A percentile compares a stretch with the other conserved stretches of the same genome.
phyloP scores from a whole-genome alignment of 2,113 vertebrate genomes.

The Ardeotis arabs region DNA sequence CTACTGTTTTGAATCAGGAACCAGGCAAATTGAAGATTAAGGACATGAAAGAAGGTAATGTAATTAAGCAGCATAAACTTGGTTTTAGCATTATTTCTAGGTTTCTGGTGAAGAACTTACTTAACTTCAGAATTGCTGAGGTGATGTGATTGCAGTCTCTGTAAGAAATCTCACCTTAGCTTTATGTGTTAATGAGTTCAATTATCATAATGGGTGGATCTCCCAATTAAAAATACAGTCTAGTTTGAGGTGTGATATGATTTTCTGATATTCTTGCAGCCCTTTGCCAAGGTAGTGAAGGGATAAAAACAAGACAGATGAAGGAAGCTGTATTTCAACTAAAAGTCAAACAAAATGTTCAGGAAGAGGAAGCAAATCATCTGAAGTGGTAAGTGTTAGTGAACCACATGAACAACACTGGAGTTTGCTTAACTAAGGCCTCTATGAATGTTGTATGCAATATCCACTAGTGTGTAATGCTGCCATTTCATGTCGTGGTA shows the following conservation, averaged over 20 bases:
- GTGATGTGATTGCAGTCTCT: background rate
- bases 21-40: constrained; percentile 81
- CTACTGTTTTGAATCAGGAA: constrained; percentile 86
- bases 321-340: constrained; percentile 86
- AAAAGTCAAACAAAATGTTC: constrained; percentile 76
- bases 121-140: background rate
- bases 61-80: background rate
- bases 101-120: background rate
- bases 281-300: constrained; percentile 58
- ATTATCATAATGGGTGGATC: background rate
- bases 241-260: background rate
- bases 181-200: background rate
- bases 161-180: background rate
- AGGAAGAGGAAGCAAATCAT: constrained; percentile 79
- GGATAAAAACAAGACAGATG: constrained; percentile 75
- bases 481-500: background rate
- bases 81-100: background rate
- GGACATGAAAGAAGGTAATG: constrained; percentile 83
- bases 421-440: background rate
- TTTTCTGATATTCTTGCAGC: constrained; percentile 56
- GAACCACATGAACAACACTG: background rate
- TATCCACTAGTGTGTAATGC: background rate
- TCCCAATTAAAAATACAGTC: background rate
- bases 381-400: constrained; percentile 79
- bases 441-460: background rate